These are phyloP conservation scores for Neomonachus schauinslandi DNA, from an alignment of 2,113 vertebrate species.

Conservation along the genomic window DNA sequence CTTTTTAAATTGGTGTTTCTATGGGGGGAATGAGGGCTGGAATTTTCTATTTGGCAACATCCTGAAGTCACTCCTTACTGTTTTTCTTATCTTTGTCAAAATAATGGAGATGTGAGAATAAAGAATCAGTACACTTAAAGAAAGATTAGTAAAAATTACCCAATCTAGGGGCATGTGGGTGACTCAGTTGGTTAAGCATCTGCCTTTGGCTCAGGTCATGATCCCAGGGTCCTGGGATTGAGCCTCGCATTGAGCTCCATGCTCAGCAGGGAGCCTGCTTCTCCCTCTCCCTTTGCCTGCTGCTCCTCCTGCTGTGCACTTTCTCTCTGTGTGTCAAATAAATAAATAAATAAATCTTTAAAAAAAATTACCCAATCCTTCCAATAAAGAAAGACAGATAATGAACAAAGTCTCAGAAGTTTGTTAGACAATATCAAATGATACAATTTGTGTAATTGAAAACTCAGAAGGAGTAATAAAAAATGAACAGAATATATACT, in stretches of 20 bases:
- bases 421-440: neutral
- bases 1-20: neutral
- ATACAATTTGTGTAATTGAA: neutral
- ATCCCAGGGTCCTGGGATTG: neutral
- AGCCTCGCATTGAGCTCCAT: too few relatives aligned
- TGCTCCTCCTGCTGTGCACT: neutral
- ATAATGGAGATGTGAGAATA: neutral
- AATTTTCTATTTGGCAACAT: neutral
- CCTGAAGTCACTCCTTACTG: neutral
- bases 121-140: neutral
- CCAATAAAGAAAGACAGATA: neutral
- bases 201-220: neutral
- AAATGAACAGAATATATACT: neutral
- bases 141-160: neutral
- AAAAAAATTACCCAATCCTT: neutral
- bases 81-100: neutral
- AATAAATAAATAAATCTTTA: neutral
- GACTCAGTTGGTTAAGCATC: neutral
- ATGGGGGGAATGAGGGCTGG: neutral
- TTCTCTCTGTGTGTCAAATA: neutral
- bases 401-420: neutral
- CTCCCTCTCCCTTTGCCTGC: too few relatives aligned
- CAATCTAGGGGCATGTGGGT: neutral
- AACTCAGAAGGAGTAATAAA: neutral
- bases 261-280: too few relatives aligned